Evolutionary conservation across 2,113 vertebrate genomes (phyloP).

Genomic region (Apteryx owenii): DNA sequence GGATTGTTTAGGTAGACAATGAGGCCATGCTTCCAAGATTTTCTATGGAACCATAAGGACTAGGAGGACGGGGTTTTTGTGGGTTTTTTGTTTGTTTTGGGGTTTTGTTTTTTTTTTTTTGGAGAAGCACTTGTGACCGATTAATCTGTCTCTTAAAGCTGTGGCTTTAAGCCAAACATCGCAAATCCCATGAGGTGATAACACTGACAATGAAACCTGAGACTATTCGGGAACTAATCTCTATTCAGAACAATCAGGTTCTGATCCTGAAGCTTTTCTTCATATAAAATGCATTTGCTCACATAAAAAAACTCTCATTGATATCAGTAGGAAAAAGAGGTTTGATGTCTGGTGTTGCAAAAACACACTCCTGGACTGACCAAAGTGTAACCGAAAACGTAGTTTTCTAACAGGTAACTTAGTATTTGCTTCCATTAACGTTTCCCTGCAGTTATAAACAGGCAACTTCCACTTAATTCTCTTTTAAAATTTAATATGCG

Average conservation of each 20-base stretch:
- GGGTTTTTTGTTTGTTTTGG: neutral
- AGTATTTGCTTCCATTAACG: neutral
- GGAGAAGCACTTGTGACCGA: neutral
- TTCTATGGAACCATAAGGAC: neutral
- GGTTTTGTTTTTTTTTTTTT: neutral
- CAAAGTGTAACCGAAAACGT: neutral
- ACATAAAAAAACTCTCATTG: neutral
- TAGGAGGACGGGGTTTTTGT: neutral
- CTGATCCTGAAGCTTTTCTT: neutral
- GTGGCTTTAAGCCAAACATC: neutral
- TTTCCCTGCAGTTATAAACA: neutral
- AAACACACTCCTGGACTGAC: neutral
- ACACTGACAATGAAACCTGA: neutral
- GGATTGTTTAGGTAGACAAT: fast-evolving
- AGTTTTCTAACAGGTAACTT: neutral
- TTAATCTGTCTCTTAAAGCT: neutral
- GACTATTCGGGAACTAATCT: neutral
- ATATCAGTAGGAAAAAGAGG: neutral
- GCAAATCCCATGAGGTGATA: neutral
- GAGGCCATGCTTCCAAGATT: neutral
- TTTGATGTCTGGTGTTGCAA: neutral
- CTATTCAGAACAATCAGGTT: neutral
- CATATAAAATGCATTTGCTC: neutral
- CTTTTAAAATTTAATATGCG: neutral
- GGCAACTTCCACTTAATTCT: neutral